These are phyloP conservation scores for Actenoides hombroni DNA, from an alignment of 2,113 vertebrate species.

Conservation along the genomic window DNA sequence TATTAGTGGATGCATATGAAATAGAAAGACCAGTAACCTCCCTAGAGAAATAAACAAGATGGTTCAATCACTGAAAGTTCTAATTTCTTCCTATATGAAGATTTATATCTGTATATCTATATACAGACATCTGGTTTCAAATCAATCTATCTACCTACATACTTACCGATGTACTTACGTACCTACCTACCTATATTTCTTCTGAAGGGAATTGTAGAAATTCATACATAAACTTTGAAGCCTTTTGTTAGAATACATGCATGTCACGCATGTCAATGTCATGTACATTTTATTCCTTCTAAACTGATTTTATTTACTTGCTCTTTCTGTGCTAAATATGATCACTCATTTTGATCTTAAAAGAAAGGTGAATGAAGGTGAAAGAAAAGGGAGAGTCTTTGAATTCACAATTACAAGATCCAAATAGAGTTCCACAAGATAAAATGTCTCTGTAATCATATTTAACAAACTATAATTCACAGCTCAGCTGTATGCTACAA, in stretches of 20 bases:
- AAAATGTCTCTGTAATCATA: constrained; percentile 8
- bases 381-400: neutral
- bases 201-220: neutral
- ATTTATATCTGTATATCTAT: neutral
- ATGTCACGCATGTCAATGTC: neutral
- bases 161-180: too few relatives aligned
- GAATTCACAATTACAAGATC: neutral
- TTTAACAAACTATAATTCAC: constrained; percentile 6
- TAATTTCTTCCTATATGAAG: neutral
- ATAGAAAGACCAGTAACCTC: neutral
- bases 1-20: neutral
- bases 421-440: neutral
- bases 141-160: neutral
- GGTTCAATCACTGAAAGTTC: neutral
- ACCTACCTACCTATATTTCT: neutral
- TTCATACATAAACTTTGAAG: neutral
- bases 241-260: neutral
- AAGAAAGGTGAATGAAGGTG: neutral
- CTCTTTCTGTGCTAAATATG: neutral
- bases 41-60: neutral
- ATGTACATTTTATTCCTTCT: neutral
- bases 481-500: neutral
- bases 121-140: neutral
- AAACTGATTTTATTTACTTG: neutral
- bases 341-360: neutral